Base-by-base conservation (phyloP, 30 jellyfish, hydroid and myxozoan species). In the Turritopsis dohrnii region DNA sequence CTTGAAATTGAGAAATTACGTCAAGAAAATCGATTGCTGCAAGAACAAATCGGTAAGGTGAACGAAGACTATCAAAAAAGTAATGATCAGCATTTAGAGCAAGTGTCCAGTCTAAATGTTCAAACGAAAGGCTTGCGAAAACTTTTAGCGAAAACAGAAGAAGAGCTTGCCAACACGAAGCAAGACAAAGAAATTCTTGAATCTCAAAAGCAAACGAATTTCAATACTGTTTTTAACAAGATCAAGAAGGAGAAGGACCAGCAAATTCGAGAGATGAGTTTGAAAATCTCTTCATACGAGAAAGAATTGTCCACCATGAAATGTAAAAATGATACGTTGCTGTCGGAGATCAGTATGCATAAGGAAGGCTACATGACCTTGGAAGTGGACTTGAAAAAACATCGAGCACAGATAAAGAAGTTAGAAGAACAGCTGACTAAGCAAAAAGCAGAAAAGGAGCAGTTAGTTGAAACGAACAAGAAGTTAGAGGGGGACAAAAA, bases 171-270 rank as follows among this genome's bases (percentile, higher is more conserved):
- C 22, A 27, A 54, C 25, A 22, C 30, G 52, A 20, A 20, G 22
- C 65, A n/a, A 74, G 80, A 16, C 31, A 84, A 84, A 52, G 87
- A 72, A 19, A 52, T 23, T 0, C 31, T 84, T 24, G 88, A 84
- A 71, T 25, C 87, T 18, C 79, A 72, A 73, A 52, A 84, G n/a
- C 96, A 91, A 69, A 71, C 69, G 52, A 80, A 79, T 54, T 86
- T 91, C 52, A 91, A 91, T 69, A 27, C 81, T 28, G 97, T 89
- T 24, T 74, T 91, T 87, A 86, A 86, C 8, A 80, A 83, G 52
- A 88, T 87, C 65, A 91, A 86, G 65, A 77, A 79, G 60, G 97
- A 91, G 72, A 87, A 91, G 27, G 97, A 91, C 22, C 65, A 28
- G 23, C 41, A 66, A 7, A 66, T 90, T 28, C 77, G 72, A 54